Conservation (phyloP, 2,113 vertebrate species). For the Talpa occidentalis region DNA sequence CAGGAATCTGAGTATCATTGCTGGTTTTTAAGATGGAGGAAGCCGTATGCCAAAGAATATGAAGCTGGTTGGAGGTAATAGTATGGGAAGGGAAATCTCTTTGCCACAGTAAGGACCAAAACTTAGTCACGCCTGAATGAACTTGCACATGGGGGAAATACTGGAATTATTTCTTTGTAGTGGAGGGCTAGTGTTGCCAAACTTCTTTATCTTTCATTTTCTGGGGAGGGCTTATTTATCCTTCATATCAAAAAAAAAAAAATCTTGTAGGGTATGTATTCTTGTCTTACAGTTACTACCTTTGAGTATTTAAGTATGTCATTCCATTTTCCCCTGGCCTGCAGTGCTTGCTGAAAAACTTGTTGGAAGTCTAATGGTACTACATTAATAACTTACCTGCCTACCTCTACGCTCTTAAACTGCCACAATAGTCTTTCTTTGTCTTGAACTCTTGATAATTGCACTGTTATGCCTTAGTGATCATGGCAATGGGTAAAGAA, state of each 20-base stretch:
- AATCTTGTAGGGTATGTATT: too few relatives aligned
- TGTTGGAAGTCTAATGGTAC: too few relatives aligned
- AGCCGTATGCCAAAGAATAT: background rate
- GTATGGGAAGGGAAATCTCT: background rate
- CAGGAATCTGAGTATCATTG: fast-evolving
- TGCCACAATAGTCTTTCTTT: too few relatives aligned
- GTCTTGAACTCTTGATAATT: too few relatives aligned
- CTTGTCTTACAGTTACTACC: too few relatives aligned
- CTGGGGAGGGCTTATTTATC: too few relatives aligned
- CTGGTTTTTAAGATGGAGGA: background rate
- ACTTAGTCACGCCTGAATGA: background rate
- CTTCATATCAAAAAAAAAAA: too few relatives aligned
- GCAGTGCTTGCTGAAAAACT: too few relatives aligned
- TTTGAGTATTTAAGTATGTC: too few relatives aligned
- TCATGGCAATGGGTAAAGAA: background rate
- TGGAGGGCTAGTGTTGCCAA: fast-evolving
- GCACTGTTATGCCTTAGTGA: background rate
- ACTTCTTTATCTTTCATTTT: background rate
- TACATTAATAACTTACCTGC: too few relatives aligned
- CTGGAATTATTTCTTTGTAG: background rate
- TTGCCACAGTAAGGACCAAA: background rate
- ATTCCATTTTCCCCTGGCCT: too few relatives aligned
- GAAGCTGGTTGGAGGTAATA: background rate
- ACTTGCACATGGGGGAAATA: fast-evolving
- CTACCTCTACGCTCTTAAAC: too few relatives aligned